A percentile compares a stretch with the other conserved stretches of the same genome.
Evolutionary conservation across 2,113 vertebrate genomes (phyloP).

Genomic region (Crotalus helleri): DNA sequence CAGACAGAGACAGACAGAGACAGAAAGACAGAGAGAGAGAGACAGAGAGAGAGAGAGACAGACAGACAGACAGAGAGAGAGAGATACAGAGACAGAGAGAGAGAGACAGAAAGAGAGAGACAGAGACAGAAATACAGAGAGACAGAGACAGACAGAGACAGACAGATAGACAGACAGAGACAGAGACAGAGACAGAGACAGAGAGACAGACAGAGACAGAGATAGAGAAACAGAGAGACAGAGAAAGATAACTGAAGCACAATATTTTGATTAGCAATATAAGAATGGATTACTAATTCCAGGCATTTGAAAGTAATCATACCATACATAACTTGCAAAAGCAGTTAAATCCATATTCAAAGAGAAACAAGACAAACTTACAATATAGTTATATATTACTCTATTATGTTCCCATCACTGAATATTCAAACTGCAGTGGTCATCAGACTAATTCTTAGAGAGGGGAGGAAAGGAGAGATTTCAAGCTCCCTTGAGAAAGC

Average conservation of each 20-base stretch:
- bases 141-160: too few species aligned
- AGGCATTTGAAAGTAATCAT: constrained; percentile 69
- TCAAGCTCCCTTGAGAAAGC: constrained; percentile 18
- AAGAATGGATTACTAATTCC: constrained; percentile 71
- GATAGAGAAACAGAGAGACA: too few species aligned
- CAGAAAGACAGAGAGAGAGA: too few species aligned
- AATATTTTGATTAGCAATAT: constrained; percentile 74
- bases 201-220: too few species aligned
- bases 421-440: constrained; percentile 37
- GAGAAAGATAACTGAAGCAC: constrained; percentile 55
- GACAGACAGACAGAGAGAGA: too few species aligned
- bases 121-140: too few species aligned
- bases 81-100: too few species aligned
- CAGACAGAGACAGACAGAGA: too few species aligned
- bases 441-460: constrained; percentile 31
- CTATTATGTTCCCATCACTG: constrained; percentile 28
- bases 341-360: constrained; percentile 60
- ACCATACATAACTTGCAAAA: constrained; percentile 64
- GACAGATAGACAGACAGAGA: too few species aligned
- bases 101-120: too few species aligned
- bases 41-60: too few species aligned
- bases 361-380: constrained; percentile 45
- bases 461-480: constrained; percentile 24
- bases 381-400: constrained; percentile 53
- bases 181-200: too few species aligned